Evolutionary conservation across 2,888 invertebrate species (phyloP), one percentile per base, ranked within the genome.

Genomic region (Chaitophorus viminalis): DNA sequence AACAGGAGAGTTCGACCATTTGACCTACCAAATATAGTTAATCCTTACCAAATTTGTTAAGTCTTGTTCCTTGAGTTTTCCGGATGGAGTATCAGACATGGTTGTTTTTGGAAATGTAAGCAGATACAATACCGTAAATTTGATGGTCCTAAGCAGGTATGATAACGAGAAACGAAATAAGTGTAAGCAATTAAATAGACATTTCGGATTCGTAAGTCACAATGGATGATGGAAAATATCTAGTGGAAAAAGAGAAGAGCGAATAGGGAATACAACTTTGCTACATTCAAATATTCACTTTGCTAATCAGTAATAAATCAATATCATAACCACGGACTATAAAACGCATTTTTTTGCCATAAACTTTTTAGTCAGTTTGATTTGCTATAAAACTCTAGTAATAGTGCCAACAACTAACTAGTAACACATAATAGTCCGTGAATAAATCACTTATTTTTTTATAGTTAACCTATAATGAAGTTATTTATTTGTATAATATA

Each of bases 21-120:
- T 0, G 18, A 29, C 2, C n/a, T 1, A 0, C 2, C 14, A 31
- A 39, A 21, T 8, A 54, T 11, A 6, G 46, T 31, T 31, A 3
- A 29, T 3, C 70, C 33, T 84, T 72, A 88, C 88, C 78, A 85
- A 72, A 39, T 88, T 84, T 3, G 78, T 21, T 25, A 88, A 14
- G 46, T 85, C 88, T 72, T 88, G 88, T 65, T 87, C 81, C 65
- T 81, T 87, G n/a, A 87, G 87, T 74, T 87, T 87, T n/a, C 81
- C 87, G 6, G 87, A 87, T 21, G 74, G 31, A 75, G 29, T 31
- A 46, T 87, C 87, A 46, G 81, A 87, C 87, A 87, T 87, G 25
- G 31, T 81, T 25, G 25, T 72, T 60, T n/a, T 14, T 3, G 6
- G 14, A 21, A 60, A 25, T 36, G 39, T 29, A 21, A 18, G 18